phyloP scores from a whole-genome alignment of 1,140 invertebrate genomes.

The Oncopodura yosiiana region DNA sequence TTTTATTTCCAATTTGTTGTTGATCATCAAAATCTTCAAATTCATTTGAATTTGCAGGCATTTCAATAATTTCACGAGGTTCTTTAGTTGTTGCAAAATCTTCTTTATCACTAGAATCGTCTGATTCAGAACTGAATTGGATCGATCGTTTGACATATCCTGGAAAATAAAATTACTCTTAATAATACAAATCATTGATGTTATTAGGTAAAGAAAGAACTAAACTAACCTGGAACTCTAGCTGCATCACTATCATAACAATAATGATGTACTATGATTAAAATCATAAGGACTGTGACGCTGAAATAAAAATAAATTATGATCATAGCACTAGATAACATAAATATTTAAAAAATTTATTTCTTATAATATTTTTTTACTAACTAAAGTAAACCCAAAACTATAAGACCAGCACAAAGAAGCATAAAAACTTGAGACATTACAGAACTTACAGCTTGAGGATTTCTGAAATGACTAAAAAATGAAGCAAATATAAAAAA shows the following conservation, averaged over 20 bases:
- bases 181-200: no score
- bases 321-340: background rate
- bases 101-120: background rate
- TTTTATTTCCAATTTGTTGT: no score
- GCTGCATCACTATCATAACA: conserved; percentile 17
- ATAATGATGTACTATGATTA: conserved; percentile 22
- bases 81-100: no score
- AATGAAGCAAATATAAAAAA: background rate
- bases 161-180: no score
- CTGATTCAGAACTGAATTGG: conserved; percentile 20
- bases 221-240: conserved; percentile 12
- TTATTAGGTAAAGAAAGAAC: no score
- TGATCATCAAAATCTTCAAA: background rate
- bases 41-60: background rate
- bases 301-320: conserved; percentile 6
- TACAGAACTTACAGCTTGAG: conserved; percentile 7
- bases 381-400: conserved; percentile 22
- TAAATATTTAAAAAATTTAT: background rate
- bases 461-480: conserved; percentile 22
- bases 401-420: conserved; percentile 11
- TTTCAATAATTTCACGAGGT: background rate
- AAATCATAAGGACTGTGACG: conserved; percentile 14
- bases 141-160: conserved; percentile 19
- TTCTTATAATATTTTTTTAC: background rate
- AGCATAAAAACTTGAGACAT: conserved; percentile 25